Conservation (phyloP, 2,888 invertebrate genomes). For the Apotomis betuletana region DNA sequence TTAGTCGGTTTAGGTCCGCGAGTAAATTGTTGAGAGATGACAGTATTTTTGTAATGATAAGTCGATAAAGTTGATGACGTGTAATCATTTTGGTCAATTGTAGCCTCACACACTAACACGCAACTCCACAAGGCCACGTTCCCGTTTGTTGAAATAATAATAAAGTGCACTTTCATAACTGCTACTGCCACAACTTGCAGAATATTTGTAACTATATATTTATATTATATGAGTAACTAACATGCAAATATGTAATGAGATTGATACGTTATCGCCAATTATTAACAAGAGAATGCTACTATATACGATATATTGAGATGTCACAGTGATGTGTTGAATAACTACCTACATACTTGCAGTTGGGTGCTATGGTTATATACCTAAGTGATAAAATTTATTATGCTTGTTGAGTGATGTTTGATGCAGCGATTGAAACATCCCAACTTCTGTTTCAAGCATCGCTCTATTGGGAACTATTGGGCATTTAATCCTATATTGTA, state of each 20-base stretch:
- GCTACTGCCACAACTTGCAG: slow-evolving; percentile 80
- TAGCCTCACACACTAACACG: slow-evolving; percentile 83
- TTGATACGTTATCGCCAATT: slow-evolving; percentile 71
- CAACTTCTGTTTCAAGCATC: slow-evolving; percentile 64
- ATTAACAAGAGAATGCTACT: slow-evolving; percentile 80
- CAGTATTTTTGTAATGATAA: slow-evolving; percentile 51
- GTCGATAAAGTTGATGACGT: slow-evolving; percentile 82
- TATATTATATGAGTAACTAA: slow-evolving; percentile 84
- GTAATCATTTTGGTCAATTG: slow-evolving; percentile 72
- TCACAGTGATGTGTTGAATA: slow-evolving; percentile 71
- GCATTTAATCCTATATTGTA: slow-evolving; percentile 84
- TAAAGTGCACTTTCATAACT: slow-evolving; percentile 82
- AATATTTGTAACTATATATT: slow-evolving; percentile 82
- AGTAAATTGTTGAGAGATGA: slow-evolving; percentile 46
- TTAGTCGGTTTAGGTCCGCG: slow-evolving; percentile 66
- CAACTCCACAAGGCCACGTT: slow-evolving; percentile 84
- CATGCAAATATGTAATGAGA: slow-evolving; percentile 83
- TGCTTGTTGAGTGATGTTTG: slow-evolving; percentile 78
- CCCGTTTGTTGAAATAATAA: slow-evolving; percentile 76
- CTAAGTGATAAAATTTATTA: slow-evolving; percentile 79
- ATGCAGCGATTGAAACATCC: slow-evolving; percentile 51
- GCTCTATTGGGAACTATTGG: slow-evolving; percentile 82
- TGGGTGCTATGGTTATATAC: slow-evolving; percentile 82
- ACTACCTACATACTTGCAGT: slow-evolving; percentile 84
- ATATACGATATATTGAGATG: slow-evolving; percentile 63